Evolutionary conservation across 2,797 vertebrate species (phyloP).

Genomic region (Pangasius larnaudii): DNA sequence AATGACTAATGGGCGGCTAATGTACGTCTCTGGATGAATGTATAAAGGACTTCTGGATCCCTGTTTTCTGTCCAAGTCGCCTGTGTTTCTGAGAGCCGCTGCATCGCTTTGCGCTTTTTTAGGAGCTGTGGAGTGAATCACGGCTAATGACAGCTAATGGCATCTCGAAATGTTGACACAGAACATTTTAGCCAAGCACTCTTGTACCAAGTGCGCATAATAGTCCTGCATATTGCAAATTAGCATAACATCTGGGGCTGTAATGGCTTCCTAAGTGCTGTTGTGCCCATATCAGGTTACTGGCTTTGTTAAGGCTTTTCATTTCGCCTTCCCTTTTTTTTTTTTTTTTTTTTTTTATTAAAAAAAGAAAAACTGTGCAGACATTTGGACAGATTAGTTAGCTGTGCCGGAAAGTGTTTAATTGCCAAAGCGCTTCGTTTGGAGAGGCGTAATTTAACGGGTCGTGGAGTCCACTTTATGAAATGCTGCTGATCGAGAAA

Average conservation of each 20-base stretch:
- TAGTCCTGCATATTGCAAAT: constrained; percentile 52
- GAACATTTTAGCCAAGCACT: constrained; percentile 44
- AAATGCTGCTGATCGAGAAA: constrained; percentile 65
- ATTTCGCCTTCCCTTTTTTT: constrained; percentile 55
- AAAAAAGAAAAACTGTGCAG: constrained; percentile 38
- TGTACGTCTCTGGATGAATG: constrained; percentile 6
- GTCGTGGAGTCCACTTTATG: constrained; percentile 70
- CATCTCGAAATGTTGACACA: constrained; percentile 51
- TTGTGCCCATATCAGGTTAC: constrained; percentile 54
- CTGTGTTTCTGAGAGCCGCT: neutral
- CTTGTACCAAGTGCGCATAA: constrained; percentile 44
- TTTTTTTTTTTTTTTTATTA: constrained; percentile 3
- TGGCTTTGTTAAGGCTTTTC: constrained; percentile 61
- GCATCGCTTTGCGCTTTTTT: constrained; percentile 22
- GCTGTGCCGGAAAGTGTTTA: constrained; percentile 71
- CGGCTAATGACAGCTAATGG: constrained; percentile 56
- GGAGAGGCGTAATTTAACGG: constrained; percentile 76
- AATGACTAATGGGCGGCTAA: constrained; percentile 29
- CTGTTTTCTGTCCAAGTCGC: constrained; percentile 22
- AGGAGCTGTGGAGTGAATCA: constrained; percentile 52
- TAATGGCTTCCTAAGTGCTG: constrained; percentile 50
- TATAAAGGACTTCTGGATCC: constrained; percentile 11
- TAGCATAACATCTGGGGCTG: constrained; percentile 47
- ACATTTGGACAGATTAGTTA: constrained; percentile 61
- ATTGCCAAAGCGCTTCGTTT: constrained; percentile 74